These are phyloP conservation scores for Pecten maximus DNA, from an alignment of 2,888 invertebrate species.

Conservation along the genomic window DNA sequence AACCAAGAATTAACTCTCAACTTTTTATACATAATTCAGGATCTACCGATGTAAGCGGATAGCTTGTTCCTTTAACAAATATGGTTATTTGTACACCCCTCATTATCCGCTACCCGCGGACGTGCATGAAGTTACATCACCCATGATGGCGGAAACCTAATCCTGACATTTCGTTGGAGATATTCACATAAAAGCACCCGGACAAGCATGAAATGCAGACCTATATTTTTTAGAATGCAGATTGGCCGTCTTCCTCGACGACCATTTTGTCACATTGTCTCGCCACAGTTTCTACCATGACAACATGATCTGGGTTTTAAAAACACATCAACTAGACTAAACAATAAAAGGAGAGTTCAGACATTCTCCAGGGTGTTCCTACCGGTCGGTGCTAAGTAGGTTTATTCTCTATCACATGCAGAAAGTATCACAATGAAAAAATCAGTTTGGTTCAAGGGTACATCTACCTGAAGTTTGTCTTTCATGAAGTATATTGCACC, in stretches of 20 bases:
- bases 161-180: background rate
- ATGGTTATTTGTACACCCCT: slow-evolving; percentile 27
- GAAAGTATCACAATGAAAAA: background rate
- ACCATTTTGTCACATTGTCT: background rate
- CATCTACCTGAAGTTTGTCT: background rate
- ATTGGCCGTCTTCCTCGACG: background rate
- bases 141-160: slow-evolving; percentile 19
- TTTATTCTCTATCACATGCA: no score
- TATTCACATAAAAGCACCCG: slow-evolving; percentile 20
- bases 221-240: background rate
- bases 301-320: slow-evolving; percentile 35
- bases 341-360: background rate
- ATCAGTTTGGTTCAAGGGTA: background rate
- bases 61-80: slow-evolving; percentile 33
- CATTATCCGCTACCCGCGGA: slow-evolving; percentile 29
- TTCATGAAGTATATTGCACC: background rate
- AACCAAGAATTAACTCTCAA: slow-evolving; percentile 2
- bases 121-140: slow-evolving; percentile 20
- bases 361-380: background rate
- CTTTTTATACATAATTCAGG: background rate
- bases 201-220: slow-evolving; percentile 6
- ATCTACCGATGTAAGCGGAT: background rate
- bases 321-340: background rate
- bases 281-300: background rate
- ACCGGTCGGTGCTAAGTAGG: background rate